phyloP scores from a whole-genome alignment of 1,140 invertebrate genomes.

The Acromyrmex echinatior region DNA sequence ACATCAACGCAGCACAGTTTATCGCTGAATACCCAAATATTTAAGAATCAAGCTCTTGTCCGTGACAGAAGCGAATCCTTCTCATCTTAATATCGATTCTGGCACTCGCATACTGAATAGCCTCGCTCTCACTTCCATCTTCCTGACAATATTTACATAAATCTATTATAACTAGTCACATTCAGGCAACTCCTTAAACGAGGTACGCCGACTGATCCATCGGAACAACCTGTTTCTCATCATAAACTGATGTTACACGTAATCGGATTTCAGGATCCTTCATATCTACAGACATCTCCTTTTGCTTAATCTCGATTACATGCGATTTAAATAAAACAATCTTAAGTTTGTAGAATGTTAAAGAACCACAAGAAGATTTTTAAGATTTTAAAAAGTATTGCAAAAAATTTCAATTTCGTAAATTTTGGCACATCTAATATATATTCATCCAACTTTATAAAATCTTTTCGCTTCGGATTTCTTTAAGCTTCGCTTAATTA shows the following conservation, averaged over 20 bases:
- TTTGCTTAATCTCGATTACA: neutral
- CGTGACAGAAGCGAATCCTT: constrained; percentile 30
- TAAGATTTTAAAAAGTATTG: neutral
- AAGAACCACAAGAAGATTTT: neutral
- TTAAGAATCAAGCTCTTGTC: neutral
- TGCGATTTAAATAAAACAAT: neutral
- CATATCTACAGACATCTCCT: neutral
- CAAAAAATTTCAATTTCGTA: neutral
- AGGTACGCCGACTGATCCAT: constrained; percentile 25
- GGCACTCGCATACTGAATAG: constrained; percentile 65
- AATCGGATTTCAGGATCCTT: neutral
- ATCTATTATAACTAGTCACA: constrained; percentile 77
- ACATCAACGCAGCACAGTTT: neutral
- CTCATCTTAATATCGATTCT: constrained; percentile 59
- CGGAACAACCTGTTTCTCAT: constrained; percentile 63
- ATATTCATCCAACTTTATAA: neutral
- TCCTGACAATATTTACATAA: constrained; percentile 75
- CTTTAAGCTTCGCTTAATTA: no score
- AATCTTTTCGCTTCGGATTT: neutral
- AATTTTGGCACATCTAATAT: neutral
- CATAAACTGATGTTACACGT: constrained; percentile 43
- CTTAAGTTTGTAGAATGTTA: neutral
- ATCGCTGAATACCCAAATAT: neutral
- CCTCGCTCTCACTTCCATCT: constrained; percentile 54
- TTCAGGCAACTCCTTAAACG: constrained; percentile 67